A percentile compares a stretch with the other conserved stretches of the same genome.
phyloP scores from a whole-genome alignment of 2,113 vertebrate species.

The Candoia aspera region DNA sequence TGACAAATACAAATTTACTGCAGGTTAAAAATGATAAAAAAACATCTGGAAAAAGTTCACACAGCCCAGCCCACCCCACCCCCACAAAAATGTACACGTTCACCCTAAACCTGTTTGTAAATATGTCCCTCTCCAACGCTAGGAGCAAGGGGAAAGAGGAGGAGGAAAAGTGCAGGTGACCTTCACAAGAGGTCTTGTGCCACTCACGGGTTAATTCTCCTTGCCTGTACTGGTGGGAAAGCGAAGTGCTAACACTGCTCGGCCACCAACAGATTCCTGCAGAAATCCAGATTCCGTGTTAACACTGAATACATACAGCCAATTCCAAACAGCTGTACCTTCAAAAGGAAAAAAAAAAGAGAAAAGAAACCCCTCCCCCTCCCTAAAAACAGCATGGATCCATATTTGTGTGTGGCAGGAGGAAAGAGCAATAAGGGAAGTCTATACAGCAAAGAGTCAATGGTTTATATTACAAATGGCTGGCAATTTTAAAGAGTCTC shows the following conservation, averaged over 20 bases:
- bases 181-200: conserved; percentile 67
- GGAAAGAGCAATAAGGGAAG: conserved; percentile 67
- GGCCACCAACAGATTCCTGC: conserved; percentile 67
- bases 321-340: conserved; percentile 66
- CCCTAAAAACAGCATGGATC: conserved; percentile 69
- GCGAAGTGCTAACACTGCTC: conserved; percentile 58
- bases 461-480: conserved; percentile 81
- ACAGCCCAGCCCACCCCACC: conserved; percentile 63
- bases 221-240: conserved; percentile 61
- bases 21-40: conserved; percentile 82
- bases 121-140: conserved; percentile 72
- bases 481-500: conserved; percentile 80
- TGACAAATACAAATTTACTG: conserved; percentile 83
- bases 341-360: conserved; percentile 57
- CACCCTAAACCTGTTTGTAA: conserved; percentile 79
- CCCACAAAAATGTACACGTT: conserved; percentile 80
- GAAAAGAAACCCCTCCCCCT: conserved; percentile 51
- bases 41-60: conserved; percentile 77
- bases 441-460: conserved; percentile 80
- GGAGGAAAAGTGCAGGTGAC: conserved; percentile 69
- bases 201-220: conserved; percentile 58
- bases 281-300: conserved; percentile 74
- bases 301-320: conserved; percentile 79
- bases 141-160: conserved; percentile 68
- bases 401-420: conserved; percentile 67